phyloP scores from a whole-genome alignment of 2,113 vertebrate species.

The Nanorana parkeri region DNA sequence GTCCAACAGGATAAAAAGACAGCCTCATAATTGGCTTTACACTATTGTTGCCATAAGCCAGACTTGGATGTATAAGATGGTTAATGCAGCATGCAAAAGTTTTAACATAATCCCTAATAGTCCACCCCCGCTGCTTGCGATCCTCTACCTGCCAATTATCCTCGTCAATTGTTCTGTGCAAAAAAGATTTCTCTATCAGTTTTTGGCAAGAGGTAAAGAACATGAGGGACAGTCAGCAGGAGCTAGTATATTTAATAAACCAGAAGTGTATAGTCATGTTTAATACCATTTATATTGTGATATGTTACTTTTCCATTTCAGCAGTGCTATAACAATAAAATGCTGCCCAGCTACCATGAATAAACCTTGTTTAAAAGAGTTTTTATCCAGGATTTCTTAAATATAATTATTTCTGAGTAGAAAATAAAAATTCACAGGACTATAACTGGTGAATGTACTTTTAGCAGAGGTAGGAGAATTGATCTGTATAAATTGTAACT shows the following conservation, averaged over 20 bases:
- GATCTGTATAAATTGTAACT: too few species aligned
- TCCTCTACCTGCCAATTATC: constrained; percentile 44
- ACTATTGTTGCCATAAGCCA: constrained; percentile 36
- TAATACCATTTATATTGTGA: constrained; percentile 19
- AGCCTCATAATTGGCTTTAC: constrained; percentile 25
- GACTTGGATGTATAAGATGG: constrained; percentile 37
- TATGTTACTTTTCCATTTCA: not conserved
- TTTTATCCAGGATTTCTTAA: too few species aligned
- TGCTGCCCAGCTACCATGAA: too few species aligned
- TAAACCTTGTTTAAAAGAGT: too few species aligned
- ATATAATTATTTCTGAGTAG: too few species aligned
- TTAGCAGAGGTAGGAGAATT: too few species aligned
- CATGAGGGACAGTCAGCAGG: constrained; percentile 40
- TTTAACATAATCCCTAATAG: constrained; percentile 47
- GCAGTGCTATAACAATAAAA: not conserved
- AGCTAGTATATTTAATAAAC: constrained; percentile 15
- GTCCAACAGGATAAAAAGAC: constrained; percentile 41
- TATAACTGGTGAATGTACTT: too few species aligned
- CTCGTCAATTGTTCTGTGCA: constrained; percentile 23
- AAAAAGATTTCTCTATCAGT: constrained; percentile 42
- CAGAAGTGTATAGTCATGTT: constrained; percentile 31
- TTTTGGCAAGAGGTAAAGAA: constrained; percentile 37
- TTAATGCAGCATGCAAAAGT: constrained; percentile 50
- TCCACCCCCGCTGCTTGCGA: constrained; percentile 7
- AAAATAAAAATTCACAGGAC: too few species aligned